Percentiles rank a stretch among this genome's conserved stretches.
Evolutionary conservation across 2,888 invertebrate genomes (phyloP).

Genomic region (Ormyrus rosae): DNA sequence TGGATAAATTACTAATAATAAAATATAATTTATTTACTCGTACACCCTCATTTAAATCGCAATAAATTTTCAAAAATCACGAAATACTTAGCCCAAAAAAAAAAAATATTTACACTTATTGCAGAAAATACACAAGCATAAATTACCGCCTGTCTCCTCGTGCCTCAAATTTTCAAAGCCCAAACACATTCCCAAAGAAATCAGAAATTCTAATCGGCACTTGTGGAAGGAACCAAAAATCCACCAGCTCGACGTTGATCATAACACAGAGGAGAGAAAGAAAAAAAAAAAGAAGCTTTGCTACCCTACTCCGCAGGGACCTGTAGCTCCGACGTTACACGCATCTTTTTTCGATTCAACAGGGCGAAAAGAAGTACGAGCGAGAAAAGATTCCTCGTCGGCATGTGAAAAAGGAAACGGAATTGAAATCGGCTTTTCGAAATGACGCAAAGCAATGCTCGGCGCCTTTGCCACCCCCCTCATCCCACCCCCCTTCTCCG

Average conservation of each 20-base stretch:
- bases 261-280: conserved; percentile 23
- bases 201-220: no score
- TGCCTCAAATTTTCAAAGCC: no score
- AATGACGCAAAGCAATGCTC: conserved; percentile 66
- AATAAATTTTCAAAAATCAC: no score
- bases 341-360: conserved; percentile 11
- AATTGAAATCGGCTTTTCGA: conserved; percentile 75
- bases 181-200: no score
- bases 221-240: no score
- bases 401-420: conserved; percentile 68
- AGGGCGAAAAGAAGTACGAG: conserved; percentile 1
- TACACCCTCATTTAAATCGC: no score
- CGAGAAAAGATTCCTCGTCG: conserved; percentile 63
- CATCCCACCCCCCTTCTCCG: conserved; percentile 9
- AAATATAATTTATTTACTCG: no score
- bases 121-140: no score
- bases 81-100: no score
- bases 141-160: no score
- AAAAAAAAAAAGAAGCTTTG: neutral
- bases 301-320: neutral
- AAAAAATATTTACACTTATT: no score
- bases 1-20: no score
- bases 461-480: conserved; percentile 34
- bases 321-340: neutral
- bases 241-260: neutral